These are phyloP conservation scores for Oceanodroma leucorhoa DNA, from an alignment of 2,797 vertebrate species.

Conservation along the genomic window DNA sequence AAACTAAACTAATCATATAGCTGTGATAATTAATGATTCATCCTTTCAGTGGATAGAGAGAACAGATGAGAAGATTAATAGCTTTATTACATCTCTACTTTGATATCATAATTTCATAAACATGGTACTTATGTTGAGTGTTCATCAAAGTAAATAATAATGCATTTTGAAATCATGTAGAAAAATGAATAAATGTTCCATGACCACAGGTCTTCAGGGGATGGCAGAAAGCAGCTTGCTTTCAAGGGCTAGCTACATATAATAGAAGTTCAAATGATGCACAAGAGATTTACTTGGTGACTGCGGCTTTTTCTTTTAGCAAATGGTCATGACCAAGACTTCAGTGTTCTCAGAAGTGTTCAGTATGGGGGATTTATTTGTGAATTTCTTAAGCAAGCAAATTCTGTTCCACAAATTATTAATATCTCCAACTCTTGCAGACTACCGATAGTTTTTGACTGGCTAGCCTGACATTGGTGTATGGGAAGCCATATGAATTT, in stretches of 20 bases:
- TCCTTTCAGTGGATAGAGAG: not conserved
- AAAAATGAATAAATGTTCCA: constrained; percentile 62
- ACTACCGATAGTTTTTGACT: not conserved
- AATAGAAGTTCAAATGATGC: constrained; percentile 33
- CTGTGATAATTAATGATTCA: constrained; percentile 25
- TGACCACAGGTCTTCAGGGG: constrained; percentile 61
- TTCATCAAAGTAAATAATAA: constrained; percentile 57
- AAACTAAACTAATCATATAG: constrained; percentile 17
- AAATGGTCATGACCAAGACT: constrained; percentile 10
- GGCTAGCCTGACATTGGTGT: not conserved
- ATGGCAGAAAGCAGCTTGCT: constrained; percentile 42
- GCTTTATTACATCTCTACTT: constrained; percentile 24
- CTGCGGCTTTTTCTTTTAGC: constrained; percentile 40
- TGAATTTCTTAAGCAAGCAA: constrained; percentile 13
- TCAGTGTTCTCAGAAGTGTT: constrained; percentile 1
- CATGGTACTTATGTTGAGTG: not conserved
- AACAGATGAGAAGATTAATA: constrained; percentile 11
- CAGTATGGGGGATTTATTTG: not conserved
- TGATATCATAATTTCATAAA: constrained; percentile 42
- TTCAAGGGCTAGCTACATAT: constrained; percentile 41
- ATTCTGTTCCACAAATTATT: not conserved
- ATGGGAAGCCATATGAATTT: not conserved
- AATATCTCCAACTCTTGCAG: not conserved
- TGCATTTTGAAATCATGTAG: constrained; percentile 48
- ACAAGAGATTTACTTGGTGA: constrained; percentile 55